Base-by-base conservation (phyloP, 2,888 invertebrate species). In the Polylopha cassiicola region DNA sequence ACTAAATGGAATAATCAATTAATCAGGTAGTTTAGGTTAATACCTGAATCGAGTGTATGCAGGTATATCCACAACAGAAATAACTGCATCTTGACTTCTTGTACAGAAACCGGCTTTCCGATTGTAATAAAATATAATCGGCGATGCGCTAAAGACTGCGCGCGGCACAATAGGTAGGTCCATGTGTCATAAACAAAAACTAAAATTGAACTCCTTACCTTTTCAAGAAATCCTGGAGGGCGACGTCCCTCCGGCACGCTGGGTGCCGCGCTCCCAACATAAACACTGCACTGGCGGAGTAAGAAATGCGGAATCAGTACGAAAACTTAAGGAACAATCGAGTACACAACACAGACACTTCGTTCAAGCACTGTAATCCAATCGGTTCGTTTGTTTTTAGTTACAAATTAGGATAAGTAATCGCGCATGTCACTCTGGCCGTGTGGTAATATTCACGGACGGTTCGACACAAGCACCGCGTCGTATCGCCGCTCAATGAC, bases 251-350 rank as follows among this genome's bases (percentile, higher is more conserved):
- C 72, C 72, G 73, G 65, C 68, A 71, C 68, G 72, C 73, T 74
- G 65, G 65, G 69, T 70, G 73, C 71, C 73, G 73, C 77, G 74
- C 65, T 76, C 65, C 70, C 69, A 75, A 84, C 82, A 82, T 82
- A 85, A 85, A 85, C 84, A 85, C 84, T 79, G 73, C 81, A 84
- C 82, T 72, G 75, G 73, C 70, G 68, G 59, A 65, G 61, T 66
- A 75, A 66, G 65, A 67, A 73, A 66, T 61, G 63, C 62, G 62
- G 55, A 66, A 60, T 61, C 52, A 47, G 47, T 43, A 53, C 20
- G 30, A 29, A 15, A 24, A 41, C 13, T 28, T 20, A 21, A 27
- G 13, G 28, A 22, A 20, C 24, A 23, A 23, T 29, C 30, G 26
- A 23, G 30, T 39, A 63, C 80, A 81, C 78, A 60, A 43, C 80